Percentiles rank a stretch among this genome's conserved stretches.
phyloP scores from a whole-genome alignment of 2,113 vertebrate species.

The Gallinago media region DNA sequence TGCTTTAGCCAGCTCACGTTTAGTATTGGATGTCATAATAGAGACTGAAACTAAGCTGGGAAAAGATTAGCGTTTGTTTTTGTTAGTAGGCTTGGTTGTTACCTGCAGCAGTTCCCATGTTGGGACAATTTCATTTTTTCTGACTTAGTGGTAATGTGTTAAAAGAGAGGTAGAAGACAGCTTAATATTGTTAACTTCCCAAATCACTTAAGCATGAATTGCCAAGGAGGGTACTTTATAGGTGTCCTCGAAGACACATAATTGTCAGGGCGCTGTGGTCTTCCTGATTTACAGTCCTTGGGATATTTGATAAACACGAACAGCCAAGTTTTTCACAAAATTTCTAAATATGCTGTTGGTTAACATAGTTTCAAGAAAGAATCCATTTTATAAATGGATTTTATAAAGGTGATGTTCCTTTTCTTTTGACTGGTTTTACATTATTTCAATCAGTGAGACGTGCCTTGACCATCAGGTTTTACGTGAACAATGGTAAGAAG shows the following conservation, averaged over 20 bases:
- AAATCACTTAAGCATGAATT: background rate
- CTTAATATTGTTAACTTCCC: background rate
- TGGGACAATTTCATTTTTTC: background rate
- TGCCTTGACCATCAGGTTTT: background rate
- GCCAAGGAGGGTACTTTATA: background rate
- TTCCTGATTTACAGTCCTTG: background rate
- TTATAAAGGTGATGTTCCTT: background rate
- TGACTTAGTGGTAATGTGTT: background rate
- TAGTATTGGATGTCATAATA: background rate
- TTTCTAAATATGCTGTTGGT: background rate
- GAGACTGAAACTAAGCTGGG: background rate
- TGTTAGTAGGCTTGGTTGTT: background rate
- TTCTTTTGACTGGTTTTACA: background rate
- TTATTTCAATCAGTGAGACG: background rate
- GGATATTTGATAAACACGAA: background rate
- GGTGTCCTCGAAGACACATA: background rate
- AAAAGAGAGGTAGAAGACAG: background rate
- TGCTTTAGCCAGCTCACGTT: background rate
- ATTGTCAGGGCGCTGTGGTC: fast-evolving
- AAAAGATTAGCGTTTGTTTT: background rate
- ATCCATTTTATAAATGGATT: background rate
- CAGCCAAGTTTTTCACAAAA: background rate
- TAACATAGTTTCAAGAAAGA: background rate
- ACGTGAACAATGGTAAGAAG: background rate
- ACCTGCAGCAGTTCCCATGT: background rate